phyloP scores from a whole-genome alignment of 2,797 vertebrate species.

The Xerus rutilus region DNA sequence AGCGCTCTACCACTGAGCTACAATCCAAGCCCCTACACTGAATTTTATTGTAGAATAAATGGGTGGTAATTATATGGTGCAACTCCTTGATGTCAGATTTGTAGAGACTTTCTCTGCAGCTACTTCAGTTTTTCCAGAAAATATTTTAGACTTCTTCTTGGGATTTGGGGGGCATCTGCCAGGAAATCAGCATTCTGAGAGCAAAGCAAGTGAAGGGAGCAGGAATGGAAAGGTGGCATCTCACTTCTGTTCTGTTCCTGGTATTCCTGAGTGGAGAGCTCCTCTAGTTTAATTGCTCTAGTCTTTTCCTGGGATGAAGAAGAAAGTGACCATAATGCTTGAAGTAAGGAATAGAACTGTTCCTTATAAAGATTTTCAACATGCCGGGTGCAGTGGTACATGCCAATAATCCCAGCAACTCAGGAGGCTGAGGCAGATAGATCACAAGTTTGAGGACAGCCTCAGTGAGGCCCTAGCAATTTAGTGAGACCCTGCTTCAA shows the following conservation, averaged over 20 bases:
- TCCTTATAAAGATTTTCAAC: background rate
- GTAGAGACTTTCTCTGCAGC: background rate
- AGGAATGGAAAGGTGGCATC: background rate
- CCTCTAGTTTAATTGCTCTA: background rate
- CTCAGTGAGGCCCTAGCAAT: no score
- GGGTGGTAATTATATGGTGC: background rate
- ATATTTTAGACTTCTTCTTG: background rate
- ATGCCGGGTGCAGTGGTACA: no score
- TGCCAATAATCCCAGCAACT: no score
- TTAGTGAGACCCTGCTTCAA: no score
- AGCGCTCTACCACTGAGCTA: no score
- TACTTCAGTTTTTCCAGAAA: slow-evolving; percentile 35
- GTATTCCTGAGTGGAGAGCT: background rate
- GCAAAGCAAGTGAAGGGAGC: background rate
- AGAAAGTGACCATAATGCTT: background rate
- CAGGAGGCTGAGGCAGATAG: no score
- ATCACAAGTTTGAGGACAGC: no score
- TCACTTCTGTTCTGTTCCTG: background rate
- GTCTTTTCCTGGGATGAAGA: background rate
- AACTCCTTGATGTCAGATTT: background rate
- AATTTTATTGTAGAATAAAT: background rate
- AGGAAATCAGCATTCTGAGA: background rate
- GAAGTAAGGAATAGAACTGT: background rate
- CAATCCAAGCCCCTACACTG: background rate
- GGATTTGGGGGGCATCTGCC: background rate